These are phyloP conservation scores for Apostichopus parvimensis DNA, from an alignment of 35 echinoderm and acorn worm species.

Conservation along the genomic window DNA sequence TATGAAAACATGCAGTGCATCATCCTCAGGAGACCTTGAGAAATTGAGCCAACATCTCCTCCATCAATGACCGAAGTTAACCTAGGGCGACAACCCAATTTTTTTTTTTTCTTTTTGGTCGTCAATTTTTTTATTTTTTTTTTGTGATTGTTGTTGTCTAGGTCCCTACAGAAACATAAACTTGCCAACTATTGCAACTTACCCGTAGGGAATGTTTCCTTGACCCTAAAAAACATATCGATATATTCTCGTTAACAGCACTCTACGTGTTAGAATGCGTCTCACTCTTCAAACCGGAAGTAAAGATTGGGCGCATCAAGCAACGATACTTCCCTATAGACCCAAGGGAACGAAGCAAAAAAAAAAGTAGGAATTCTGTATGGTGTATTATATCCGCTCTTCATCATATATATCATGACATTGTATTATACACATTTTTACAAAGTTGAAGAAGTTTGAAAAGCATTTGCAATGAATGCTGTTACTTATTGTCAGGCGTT, in stretches of 20 bases:
- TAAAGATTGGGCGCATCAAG: not conserved
- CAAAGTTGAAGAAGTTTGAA: too few relatives aligned
- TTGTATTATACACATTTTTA: too few relatives aligned
- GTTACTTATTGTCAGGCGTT: too few relatives aligned
- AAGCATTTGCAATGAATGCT: too few relatives aligned
- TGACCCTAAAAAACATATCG: not conserved
- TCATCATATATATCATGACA: too few relatives aligned
- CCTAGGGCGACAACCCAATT: constrained; percentile 15
- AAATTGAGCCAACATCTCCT: not conserved
- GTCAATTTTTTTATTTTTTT: too few relatives aligned
- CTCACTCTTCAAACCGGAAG: constrained; percentile 6
- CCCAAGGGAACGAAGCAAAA: not conserved
- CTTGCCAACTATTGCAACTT: not conserved
- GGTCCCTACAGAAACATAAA: not conserved
- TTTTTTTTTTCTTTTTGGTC: not conserved
- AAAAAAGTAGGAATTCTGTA: too few relatives aligned
- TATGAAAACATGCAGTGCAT: not conserved
- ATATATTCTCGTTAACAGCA: not conserved
- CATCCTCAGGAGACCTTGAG: not conserved
- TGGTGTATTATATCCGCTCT: too few relatives aligned
- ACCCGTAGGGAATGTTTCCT: not conserved
- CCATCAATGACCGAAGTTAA: not conserved
- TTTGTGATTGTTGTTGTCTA: not conserved
- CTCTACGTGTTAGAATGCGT: constrained; percentile 19
- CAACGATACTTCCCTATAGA: constrained; percentile 1